Evolutionary conservation across 1,140 invertebrate species (phyloP).

Genomic region (Andrena cerasifolii): DNA sequence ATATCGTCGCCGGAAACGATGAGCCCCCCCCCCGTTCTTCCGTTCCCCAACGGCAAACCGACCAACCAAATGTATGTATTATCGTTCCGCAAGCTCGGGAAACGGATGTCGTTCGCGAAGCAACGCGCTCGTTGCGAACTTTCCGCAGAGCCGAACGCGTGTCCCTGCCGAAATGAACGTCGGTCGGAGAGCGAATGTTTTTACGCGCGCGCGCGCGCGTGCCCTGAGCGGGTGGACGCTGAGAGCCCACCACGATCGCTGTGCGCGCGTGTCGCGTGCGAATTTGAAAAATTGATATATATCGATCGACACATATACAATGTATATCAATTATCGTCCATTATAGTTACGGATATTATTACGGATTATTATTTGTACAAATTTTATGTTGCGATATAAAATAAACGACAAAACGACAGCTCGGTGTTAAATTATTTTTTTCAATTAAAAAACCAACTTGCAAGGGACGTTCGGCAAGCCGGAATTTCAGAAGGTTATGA

Average conservation of each 20-base stretch:
- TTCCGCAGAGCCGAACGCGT: constrained; percentile 7
- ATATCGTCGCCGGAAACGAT: constrained; percentile 29
- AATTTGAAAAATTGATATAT: constrained; percentile 59
- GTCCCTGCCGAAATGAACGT: constrained; percentile 13
- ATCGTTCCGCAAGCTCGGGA: not conserved
- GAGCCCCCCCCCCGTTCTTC: constrained; percentile 3
- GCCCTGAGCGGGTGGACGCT: no score
- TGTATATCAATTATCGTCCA: constrained; percentile 70
- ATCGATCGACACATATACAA: constrained; percentile 47
- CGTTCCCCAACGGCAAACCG: constrained; percentile 13
- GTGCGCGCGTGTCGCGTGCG: constrained; percentile 33
- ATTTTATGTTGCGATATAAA: constrained; percentile 83
- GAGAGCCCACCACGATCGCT: no score
- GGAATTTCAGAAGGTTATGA: no score
- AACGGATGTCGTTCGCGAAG: not conserved
- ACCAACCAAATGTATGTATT: constrained; percentile 35
- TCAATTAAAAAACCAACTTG: no score
- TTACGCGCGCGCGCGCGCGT: constrained; percentile 8
- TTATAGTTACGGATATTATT: constrained; percentile 70
- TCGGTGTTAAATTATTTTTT: no score
- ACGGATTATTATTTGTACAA: constrained; percentile 81
- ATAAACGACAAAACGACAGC: constrained; percentile 77
- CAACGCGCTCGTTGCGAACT: not conserved
- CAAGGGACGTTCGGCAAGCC: no score
- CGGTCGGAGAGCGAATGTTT: constrained; percentile 38